Evolutionary conservation across 2,888 invertebrate genomes (phyloP), one percentile per base, ranked within the genome.

Genomic region (Drosophila niveifrons): DNA sequence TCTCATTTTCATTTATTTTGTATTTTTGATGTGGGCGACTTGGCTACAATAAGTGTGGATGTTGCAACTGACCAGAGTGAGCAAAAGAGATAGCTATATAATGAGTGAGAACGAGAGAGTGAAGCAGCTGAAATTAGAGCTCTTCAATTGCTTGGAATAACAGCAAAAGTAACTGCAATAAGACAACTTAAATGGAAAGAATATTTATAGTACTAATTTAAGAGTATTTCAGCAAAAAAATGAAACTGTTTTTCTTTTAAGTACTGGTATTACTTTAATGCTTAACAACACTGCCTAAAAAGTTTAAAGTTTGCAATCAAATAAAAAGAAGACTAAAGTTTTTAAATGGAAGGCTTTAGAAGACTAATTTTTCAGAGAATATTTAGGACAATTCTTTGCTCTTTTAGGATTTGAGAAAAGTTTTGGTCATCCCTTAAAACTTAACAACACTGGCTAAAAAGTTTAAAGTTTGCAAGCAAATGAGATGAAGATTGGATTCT

Each of bases 11-110:
- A 23, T 9, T 15, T 55, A 47, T 63, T 58, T 36, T n/a, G 23
- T 23, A 23, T 36, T 41, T 41, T 41, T 41, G 17, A 56, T 63
- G 75, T 72, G 76, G 76, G 75, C 64, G 75, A 76, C 72, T 63
- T 68, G 64, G 76, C 58, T 67, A 59, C 72, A 68, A 61, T 64
- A 72, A 72, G 58, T 51, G 63, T 18, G 23, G 18, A 57, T 18
- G 46, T 47, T 23, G 46, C 46, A 56, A 46, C 55, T 29, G 18
- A 6, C 28, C 17, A 34, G 8, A 31, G 8, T n/a, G 23, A 23
- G 31, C n/a, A 31, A 34, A 15, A 3, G 41, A 34, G 31, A 34
- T 15, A 6, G 23, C 3, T 6, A 23, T 23, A 23, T 1, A 23
- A 23, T 4, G 31, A 48, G 31, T 10, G 8, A 50, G 11, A 31